Evolutionary conservation across 1,140 invertebrate species (phyloP), one percentile per base, ranked within the genome.

Genomic region (Ceratina australensis): DNA sequence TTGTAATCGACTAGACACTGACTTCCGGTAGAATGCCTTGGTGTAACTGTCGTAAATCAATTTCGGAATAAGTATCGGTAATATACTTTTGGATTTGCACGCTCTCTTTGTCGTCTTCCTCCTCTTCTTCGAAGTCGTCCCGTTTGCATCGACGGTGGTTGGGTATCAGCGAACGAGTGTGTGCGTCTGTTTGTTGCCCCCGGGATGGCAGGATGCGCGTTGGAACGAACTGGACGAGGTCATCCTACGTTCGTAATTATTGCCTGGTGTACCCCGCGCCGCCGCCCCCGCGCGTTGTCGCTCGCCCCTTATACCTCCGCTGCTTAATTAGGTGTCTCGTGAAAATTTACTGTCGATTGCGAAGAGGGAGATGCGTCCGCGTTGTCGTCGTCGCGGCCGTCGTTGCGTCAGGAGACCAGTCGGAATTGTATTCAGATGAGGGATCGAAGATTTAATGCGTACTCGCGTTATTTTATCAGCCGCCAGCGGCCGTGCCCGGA

Each of bases 241-340:
- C 67, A 63, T 81, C 78, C 74, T 67, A 66, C 83, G 72, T 81
- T 86, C 81, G 82, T 88, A 88, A 88, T 87, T 88, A 86, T 82
- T 84, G 75, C 68, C 63, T 59, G 24, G 69, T n/a, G n/a, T 42
- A 42, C 33, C 33, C 33, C 68, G 60, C 72, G 33, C 63, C 84
- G 81, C 81, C 84, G 81, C 80, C 86, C n/a, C n/a, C n/a, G n/a
- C n/a, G 85, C 85, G 69, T 28, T 72, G 72, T 80, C 77, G 65
- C 75, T 82, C 65, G 66, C 68, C 60, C 79, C 72, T 87, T 83
- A 75, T 78, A 77, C 77, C n/a, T 72, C 52, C 5, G 49, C 69
- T 60, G 82, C 83, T 86, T 87, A 88, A 88, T 83, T 83, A 83
- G 81, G 54, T 72, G 72, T 57, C 71, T 57, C 28, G 80, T 57